phyloP scores from a whole-genome alignment of 2,113 vertebrate genomes.

The Stigmatopora argus region DNA sequence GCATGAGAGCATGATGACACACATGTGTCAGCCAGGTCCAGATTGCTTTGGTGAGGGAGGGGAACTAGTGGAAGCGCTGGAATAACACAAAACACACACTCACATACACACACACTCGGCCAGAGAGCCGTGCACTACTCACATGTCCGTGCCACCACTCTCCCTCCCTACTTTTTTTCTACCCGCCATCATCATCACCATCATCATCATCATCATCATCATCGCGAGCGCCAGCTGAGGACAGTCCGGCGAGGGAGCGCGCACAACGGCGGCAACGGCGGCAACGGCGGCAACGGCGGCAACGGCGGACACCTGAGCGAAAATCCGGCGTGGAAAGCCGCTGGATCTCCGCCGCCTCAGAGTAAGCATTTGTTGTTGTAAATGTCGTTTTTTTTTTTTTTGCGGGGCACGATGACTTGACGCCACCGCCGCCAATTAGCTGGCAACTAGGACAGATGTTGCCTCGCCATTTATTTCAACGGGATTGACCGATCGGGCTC shows the following conservation, averaged over 20 bases:
- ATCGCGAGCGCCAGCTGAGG: conserved; percentile 28
- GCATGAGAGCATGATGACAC: conserved; percentile 46
- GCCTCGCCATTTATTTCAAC: no score
- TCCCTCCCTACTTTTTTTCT: not conserved
- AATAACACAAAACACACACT: conserved; percentile 6
- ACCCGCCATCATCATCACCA: not conserved
- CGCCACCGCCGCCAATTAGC: conserved; percentile 47
- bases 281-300: conserved; percentile 14
- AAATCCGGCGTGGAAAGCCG: conserved; percentile 8
- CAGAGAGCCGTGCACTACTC: conserved; percentile 21
- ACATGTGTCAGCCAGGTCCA: conserved; percentile 30
- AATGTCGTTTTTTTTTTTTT: not conserved
- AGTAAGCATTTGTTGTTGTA: conserved; percentile 35
- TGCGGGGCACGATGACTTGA: no score
- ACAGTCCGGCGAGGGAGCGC: conserved; percentile 28
- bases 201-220: not conserved
- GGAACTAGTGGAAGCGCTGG: conserved; percentile 30
- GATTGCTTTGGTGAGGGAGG: conserved; percentile 16
- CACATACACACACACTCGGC: conserved; percentile 9
- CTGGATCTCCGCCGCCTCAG: conserved; percentile 27
- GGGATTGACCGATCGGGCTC: no score
- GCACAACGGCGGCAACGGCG: conserved; percentile 7
- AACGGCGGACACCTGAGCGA: conserved; percentile 26
- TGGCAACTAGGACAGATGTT: no score
- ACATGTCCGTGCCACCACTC: not conserved